Percentiles rank a stretch among this genome's conserved stretches.
These are phyloP conservation scores for Pemphredon lugubris DNA, from an alignment of 2,888 invertebrate genomes.

Conservation along the genomic window DNA sequence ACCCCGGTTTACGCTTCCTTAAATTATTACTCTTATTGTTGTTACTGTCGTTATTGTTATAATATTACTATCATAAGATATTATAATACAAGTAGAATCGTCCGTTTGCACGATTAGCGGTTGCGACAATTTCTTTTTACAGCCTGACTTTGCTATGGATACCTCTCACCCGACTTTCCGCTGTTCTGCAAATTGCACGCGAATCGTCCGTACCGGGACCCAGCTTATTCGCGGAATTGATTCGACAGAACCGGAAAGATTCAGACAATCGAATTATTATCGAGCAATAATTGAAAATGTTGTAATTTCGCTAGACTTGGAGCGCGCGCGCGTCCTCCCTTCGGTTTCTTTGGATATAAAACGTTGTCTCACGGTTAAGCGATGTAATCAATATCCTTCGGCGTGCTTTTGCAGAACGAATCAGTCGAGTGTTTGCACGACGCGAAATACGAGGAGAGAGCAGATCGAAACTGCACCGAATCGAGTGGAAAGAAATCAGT, in stretches of 20 bases:
- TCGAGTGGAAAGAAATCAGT: conserved; percentile 4
- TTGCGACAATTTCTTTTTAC: conserved; percentile 54
- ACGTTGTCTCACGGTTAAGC: no score
- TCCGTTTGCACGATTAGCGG: conserved; percentile 52
- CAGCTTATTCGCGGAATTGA: neutral
- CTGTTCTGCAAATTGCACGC: conserved; percentile 1
- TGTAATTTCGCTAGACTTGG: no score
- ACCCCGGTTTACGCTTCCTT: conserved; percentile 36
- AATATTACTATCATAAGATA: conserved; percentile 64
- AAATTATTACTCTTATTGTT: conserved; percentile 67
- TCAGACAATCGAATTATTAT: no score
- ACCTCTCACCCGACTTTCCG: neutral
- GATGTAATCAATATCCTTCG: no score
- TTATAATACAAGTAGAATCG: conserved; percentile 73
- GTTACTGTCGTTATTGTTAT: conserved; percentile 65
- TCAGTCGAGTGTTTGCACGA: neutral
- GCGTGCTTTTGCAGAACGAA: neutral
- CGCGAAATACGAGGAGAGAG: conserved; percentile 14
- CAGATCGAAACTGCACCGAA: conserved; percentile 36
- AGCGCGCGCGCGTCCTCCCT: no score
- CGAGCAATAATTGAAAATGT: no score
- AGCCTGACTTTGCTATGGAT: conserved; percentile 33
- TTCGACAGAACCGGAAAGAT: no score
- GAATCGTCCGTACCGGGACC: neutral
- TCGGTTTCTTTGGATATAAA: no score